Evolutionary conservation across 2,113 vertebrate genomes (phyloP).

Genomic region (Paradoxurus hermaphroditus): DNA sequence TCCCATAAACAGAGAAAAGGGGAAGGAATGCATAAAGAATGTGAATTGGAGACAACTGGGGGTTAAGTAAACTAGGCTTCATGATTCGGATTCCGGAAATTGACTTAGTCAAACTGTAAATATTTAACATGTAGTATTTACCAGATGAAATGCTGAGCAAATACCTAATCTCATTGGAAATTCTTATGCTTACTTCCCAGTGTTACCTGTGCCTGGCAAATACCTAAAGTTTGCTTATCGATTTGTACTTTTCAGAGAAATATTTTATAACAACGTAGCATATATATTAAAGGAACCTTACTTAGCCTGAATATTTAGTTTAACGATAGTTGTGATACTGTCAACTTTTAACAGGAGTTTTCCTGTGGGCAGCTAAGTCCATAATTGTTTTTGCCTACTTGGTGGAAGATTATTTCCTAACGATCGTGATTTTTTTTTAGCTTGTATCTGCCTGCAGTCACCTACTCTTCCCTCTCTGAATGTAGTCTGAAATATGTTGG

Average conservation of each 20-base stretch:
- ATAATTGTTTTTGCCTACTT: not conserved
- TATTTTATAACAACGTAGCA: slow-evolving; percentile 2
- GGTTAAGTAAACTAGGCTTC: slow-evolving; percentile 60
- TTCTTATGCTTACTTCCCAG: slow-evolving; percentile 2
- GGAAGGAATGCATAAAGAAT: slow-evolving; percentile 47
- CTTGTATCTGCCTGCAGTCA: not conserved
- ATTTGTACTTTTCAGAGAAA: slow-evolving; percentile 5
- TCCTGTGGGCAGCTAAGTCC: not conserved
- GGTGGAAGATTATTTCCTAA: not conserved
- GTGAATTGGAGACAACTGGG: not conserved
- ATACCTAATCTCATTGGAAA: slow-evolving; percentile 30
- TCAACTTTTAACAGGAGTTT: not conserved
- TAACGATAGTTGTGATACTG: not conserved
- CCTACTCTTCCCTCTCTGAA: not conserved
- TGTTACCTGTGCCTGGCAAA: slow-evolving; percentile 1
- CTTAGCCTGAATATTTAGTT: not conserved
- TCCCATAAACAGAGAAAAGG: slow-evolving; percentile 8
- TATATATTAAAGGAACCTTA: not conserved
- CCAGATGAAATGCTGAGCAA: slow-evolving; percentile 55
- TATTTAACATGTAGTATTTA: slow-evolving; percentile 68
- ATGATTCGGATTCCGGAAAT: slow-evolving; percentile 59
- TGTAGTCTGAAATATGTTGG: not conserved
- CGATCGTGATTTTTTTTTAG: not conserved
- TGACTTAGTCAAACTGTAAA: slow-evolving; percentile 64
- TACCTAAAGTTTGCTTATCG: not conserved